Evolutionary conservation across 2,888 invertebrate species (phyloP), one percentile per base, ranked within the genome.

Genomic region (Xylota segnis): DNA sequence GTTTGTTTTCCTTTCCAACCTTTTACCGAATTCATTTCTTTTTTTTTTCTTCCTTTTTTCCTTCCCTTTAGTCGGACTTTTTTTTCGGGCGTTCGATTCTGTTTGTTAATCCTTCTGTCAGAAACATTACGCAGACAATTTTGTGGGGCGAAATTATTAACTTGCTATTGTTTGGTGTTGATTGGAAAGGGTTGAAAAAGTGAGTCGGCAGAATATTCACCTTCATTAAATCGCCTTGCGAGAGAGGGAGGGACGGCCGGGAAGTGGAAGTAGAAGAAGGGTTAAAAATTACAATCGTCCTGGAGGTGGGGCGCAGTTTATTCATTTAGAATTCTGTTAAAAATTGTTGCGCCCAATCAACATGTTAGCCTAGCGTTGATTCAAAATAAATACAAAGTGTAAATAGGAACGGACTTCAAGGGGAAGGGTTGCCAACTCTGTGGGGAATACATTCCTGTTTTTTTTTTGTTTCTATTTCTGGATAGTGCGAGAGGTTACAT

Each of bases 271-370:
- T n/a, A n/a, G 65, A 65, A 65, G 71, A 65, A 65, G 58, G 65
- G 65, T 59, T 70, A 29, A 50, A 58, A 76, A 76, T 47, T 9
- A 34, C 37, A 66, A 66, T 66, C 50, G 58, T 54, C 63, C 63
- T 37, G 14, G 18, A 14, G 65, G 32, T 34, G 14, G 9, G 40
- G 58, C 9, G 45, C 27, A 16, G 18, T 34, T 70, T 29, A 40
- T 45, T 52, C 58, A 65, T 68, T 76, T 66, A 18, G 54, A 66
- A 76, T 76, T 76, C 37, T 40, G 58, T n/a, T 66, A 58, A 47
- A 75, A 75, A 83, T 83, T 83, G 77, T 83, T 77, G 83, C 83
- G 59, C 71, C 58, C 83, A 83, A 77, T 83, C 76, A 76, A 76
- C 76, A 76, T 40, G 76, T 68, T 43, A 52, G 50, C 29, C 66